Base-by-base conservation (phyloP, 2,888 invertebrate genomes). In the Pseudolycoriella hygida region DNA sequence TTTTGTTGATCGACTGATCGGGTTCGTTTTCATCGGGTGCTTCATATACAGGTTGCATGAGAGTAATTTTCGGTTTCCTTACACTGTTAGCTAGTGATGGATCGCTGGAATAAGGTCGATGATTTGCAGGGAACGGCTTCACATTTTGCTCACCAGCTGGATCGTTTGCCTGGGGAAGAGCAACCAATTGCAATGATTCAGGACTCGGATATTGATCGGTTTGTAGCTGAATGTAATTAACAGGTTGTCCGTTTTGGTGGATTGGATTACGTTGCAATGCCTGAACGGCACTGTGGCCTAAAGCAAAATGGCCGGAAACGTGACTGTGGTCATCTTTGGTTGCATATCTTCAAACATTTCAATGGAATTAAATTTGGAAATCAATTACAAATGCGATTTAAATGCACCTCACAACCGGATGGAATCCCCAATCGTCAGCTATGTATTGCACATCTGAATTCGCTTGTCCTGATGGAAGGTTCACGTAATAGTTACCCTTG, bases 391-490 rank as follows among this genome's bases (percentile, higher is more conserved):
- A 25, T 6, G 25, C 25, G 8, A 25, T 25, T 25, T 5, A n/a
- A 41, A 34, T 18, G 44, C 31, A 54, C 54, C 52, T 67, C 41
- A 74, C 70, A 15, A 74, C 68, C 5, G 77, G 74, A 61, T 77
- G 77, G 61, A 74, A 77, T 12, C 76, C 75, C 68, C 70, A 74
- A 53, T 70, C 70, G 54, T 78, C 75, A 0, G 74, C 73, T 31
- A 73, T 61, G 58, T 78, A 77, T 49, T 71, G 67, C 17, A 77
- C 74, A 47, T 70, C 68, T 50, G 73, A 72, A 42, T 67, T 58
- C 18, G 64, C 54, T 38, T 60, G 56, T 39, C 53, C 54, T 45
- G 56, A 53, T 6, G 62, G 59, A 17, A 58, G 51, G 17, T 55
- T 55, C 4, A 60, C 58, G 51, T 54, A 59, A 48, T 64, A 68